These are phyloP conservation scores for Thymallus thymallus DNA, from an alignment of 2,113 vertebrate species.

Conservation along the genomic window DNA sequence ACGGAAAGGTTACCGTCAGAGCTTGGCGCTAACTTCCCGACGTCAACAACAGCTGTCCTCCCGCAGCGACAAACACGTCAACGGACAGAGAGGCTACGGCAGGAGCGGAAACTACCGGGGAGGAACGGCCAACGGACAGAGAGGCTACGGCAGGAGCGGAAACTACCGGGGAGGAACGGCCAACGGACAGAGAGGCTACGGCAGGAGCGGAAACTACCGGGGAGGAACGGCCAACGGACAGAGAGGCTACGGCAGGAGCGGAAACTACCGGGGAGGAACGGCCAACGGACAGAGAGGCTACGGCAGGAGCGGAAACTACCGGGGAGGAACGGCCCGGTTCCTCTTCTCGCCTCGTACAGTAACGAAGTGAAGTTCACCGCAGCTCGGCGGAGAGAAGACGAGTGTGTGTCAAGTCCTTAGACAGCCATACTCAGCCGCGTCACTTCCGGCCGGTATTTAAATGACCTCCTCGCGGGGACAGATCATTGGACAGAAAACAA, in stretches of 20 bases:
- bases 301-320: not conserved
- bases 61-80: not conserved
- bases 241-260: not conserved
- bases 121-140: not conserved
- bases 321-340: conserved; percentile 35
- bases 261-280: too few species aligned
- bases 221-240: too few species aligned
- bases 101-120: not conserved
- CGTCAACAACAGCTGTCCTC: not conserved
- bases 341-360: conserved; percentile 24
- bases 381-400: not conserved
- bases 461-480: too few species aligned
- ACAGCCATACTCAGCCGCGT: conserved; percentile 42
- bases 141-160: not conserved
- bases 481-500: too few species aligned
- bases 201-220: not conserved
- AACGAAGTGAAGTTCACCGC: too few species aligned
- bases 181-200: not conserved
- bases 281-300: not conserved
- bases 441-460: conserved; percentile 27
- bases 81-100: not conserved
- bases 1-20: too few species aligned
- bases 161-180: too few species aligned
- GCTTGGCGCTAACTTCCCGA: too few species aligned
- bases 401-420: not conserved